Conservation (phyloP, 2,888 invertebrate genomes). For the Dryobota labecula region DNA sequence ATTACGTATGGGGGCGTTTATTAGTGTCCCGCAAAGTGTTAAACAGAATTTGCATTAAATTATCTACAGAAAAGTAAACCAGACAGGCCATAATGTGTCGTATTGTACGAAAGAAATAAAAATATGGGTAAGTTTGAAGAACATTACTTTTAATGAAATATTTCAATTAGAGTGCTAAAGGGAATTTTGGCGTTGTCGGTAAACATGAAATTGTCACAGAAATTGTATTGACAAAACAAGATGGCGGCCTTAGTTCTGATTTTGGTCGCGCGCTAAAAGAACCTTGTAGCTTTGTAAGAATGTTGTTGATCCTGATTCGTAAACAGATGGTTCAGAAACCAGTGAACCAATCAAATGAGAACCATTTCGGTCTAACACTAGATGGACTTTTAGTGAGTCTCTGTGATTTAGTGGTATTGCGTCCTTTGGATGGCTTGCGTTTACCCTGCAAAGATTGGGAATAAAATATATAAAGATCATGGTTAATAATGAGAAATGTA, state of each 20-base stretch:
- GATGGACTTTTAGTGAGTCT: conserved; percentile 68
- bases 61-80: too few relatives aligned
- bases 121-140: neutral
- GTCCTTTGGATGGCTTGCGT: conserved; percentile 70
- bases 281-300: neutral
- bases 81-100: neutral
- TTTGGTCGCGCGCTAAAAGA: too few relatives aligned
- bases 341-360: conserved; percentile 74
- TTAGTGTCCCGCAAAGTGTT: too few relatives aligned
- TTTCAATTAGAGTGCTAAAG: neutral
- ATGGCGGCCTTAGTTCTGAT: too few relatives aligned
- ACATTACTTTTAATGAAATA: neutral
- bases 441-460: conserved; percentile 79
- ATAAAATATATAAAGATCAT: conserved; percentile 46
- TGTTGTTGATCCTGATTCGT: conserved; percentile 47
- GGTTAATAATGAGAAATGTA: conserved; percentile 25
- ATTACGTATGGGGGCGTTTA: too few relatives aligned
- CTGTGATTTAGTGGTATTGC: conserved; percentile 70
- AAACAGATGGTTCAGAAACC: conserved; percentile 49
- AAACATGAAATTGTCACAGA: neutral
- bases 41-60: too few relatives aligned
- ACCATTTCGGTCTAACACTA: conserved; percentile 67
- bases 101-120: neutral
- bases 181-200: neutral
- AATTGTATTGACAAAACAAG: too few relatives aligned